Evolutionary conservation across 1,140 invertebrate species (phyloP).

Genomic region (Nasonia giraulti): DNA sequence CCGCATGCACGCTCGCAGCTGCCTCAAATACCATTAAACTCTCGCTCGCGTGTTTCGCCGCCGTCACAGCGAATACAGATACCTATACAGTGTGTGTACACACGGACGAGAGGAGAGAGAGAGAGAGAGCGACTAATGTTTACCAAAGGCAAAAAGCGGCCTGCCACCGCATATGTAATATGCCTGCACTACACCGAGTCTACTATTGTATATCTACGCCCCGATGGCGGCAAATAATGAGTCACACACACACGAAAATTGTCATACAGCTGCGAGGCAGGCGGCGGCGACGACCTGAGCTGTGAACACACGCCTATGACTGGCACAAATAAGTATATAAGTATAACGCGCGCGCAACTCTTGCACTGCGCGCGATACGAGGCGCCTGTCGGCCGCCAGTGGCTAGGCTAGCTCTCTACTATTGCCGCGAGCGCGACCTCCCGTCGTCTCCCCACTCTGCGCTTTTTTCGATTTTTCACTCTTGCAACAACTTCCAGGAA

Average conservation of each 20-base stretch:
- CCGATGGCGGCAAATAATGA: no score
- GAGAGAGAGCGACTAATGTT: background rate
- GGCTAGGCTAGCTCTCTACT: background rate
- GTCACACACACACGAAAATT: no score
- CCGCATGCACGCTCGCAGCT: background rate
- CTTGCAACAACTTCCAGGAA: slow-evolving; percentile 27
- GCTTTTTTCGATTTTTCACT: slow-evolving; percentile 14
- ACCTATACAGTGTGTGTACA: background rate
- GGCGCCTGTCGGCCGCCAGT: background rate
- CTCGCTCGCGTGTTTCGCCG: background rate
- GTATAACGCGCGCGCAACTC: background rate
- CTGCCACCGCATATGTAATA: no score
- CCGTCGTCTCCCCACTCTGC: background rate
- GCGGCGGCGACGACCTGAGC: background rate
- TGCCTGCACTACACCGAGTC: no score
- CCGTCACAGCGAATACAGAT: background rate
- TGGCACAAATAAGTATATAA: slow-evolving; percentile 3
- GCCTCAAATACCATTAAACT: background rate
- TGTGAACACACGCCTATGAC: background rate
- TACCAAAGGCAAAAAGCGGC: slow-evolving; percentile 16
- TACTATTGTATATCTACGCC: no score
- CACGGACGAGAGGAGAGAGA: background rate
- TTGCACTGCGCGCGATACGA: background rate
- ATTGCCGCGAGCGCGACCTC: background rate
- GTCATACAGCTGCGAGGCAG: no score